Conservation (phyloP, 2,888 invertebrate genomes). For the Hyppa rectilinea region DNA sequence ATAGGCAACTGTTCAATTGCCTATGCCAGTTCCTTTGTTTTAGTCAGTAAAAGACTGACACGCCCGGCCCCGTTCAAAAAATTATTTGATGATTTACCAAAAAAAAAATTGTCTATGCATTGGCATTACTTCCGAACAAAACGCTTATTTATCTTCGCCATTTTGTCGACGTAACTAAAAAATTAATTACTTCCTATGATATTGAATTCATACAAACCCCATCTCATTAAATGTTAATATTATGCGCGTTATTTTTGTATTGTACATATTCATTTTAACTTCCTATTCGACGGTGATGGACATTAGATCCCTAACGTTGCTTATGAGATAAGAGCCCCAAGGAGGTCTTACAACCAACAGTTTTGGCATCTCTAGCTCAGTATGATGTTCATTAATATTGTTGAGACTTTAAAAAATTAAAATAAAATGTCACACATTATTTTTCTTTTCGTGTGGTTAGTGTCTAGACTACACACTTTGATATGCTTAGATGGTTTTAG, state of each 20-base stretch:
- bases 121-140: constrained; percentile 15
- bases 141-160: constrained; percentile 29
- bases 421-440: too few relatives aligned
- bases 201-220: constrained; percentile 59
- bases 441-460: too few relatives aligned
- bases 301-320: constrained; percentile 44
- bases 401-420: constrained; percentile 12
- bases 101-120: too few relatives aligned
- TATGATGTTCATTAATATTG: constrained; percentile 12
- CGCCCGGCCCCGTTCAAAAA: too few relatives aligned
- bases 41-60: too few relatives aligned
- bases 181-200: constrained; percentile 65
- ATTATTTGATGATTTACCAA: too few relatives aligned
- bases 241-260: constrained; percentile 56
- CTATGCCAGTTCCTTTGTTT: too few relatives aligned
- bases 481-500: too few relatives aligned
- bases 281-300: constrained; percentile 57
- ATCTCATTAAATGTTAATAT: constrained; percentile 59
- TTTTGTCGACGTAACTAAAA: constrained; percentile 54
- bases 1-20: too few relatives aligned
- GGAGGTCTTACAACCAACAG: constrained; percentile 24
- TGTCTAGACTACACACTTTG: too few relatives aligned
- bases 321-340: constrained; percentile 57
- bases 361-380: constrained; percentile 6
- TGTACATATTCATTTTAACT: constrained; percentile 54